A percentile compares a stretch with the other conserved stretches of the same genome.
Conservation (phyloP, 2,888 invertebrate species). For the Drosophila anomalipes region DNA sequence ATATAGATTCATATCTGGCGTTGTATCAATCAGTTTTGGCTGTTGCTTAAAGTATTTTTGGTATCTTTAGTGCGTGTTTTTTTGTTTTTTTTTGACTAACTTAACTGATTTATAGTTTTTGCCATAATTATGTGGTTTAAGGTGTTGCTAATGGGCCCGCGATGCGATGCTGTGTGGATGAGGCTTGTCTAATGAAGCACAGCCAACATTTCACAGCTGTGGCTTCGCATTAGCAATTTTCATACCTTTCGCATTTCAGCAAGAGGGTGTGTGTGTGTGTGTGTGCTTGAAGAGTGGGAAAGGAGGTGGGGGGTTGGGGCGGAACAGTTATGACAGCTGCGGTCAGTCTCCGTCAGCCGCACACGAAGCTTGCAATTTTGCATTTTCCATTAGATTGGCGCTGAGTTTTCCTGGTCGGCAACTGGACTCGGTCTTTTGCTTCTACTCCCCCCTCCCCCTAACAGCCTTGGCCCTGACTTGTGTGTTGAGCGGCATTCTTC, state of each 20-base stretch:
- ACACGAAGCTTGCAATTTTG: constrained; percentile 50
- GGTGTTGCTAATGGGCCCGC: constrained; percentile 67
- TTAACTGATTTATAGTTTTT: constrained; percentile 54
- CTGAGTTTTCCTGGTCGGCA: constrained; percentile 38
- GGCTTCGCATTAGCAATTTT: constrained; percentile 13
- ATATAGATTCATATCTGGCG: constrained; percentile 6
- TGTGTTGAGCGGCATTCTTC: constrained; percentile 1
- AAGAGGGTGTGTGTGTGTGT: background rate
- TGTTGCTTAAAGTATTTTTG: constrained; percentile 19
- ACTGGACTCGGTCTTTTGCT: background rate
- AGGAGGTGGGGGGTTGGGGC: background rate
- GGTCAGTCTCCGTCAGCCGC: constrained; percentile 50
- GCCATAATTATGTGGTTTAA: constrained; percentile 59
- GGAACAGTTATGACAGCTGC: constrained; percentile 60
- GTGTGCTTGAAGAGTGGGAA: background rate
- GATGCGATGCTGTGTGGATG: constrained; percentile 5
- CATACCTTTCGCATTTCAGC: constrained; percentile 12
- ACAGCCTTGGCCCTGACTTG: background rate
- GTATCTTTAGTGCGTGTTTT: constrained; percentile 24
- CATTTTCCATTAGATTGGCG: constrained; percentile 61
- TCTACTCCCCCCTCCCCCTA: background rate
- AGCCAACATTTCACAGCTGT: constrained; percentile 40
- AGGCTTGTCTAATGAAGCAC: constrained; percentile 47
- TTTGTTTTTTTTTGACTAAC: constrained; percentile 18
- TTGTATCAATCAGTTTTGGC: constrained; percentile 1